A percentile compares a stretch with the other conserved stretches of the same genome.
phyloP scores from a whole-genome alignment of 1,140 invertebrate species.

The Ephestia elutella region DNA sequence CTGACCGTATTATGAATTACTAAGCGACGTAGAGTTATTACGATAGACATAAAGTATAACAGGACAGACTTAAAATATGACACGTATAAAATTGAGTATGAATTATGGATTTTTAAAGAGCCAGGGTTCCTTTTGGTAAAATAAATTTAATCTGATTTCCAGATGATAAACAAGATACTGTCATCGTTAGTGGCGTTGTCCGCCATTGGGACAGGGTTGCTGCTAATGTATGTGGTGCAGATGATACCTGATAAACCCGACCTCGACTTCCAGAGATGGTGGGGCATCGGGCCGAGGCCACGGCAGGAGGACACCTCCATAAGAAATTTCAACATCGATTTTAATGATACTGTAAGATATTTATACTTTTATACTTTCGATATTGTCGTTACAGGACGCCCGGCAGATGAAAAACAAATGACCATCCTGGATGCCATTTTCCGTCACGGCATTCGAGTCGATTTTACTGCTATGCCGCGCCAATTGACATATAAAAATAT shows the following conservation, averaged over 20 bases:
- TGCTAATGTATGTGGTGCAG: slow-evolving; percentile 26
- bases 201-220: slow-evolving; percentile 22
- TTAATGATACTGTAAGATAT: slow-evolving; percentile 65
- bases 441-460: too few relatives aligned
- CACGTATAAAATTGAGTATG: too few relatives aligned
- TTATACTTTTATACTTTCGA: neutral
- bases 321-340: slow-evolving; percentile 68
- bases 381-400: neutral
- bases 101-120: too few relatives aligned
- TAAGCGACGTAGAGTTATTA: too few relatives aligned
- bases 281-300: slow-evolving; percentile 59
- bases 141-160: slow-evolving; percentile 17
- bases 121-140: too few relatives aligned
- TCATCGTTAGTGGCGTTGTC: slow-evolving; percentile 22
- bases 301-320: slow-evolving; percentile 56
- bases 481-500: too few relatives aligned
- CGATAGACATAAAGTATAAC: too few relatives aligned
- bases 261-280: slow-evolving; percentile 65
- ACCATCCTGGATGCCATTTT: too few relatives aligned
- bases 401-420: too few relatives aligned
- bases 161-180: slow-evolving; percentile 37
- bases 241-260: slow-evolving; percentile 41
- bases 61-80: too few relatives aligned
- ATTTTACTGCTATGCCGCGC: too few relatives aligned
- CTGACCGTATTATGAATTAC: too few relatives aligned